phyloP scores from a whole-genome alignment of 64 coral and sea anemone genomes.

The Pocillopora verrucosa region DNA sequence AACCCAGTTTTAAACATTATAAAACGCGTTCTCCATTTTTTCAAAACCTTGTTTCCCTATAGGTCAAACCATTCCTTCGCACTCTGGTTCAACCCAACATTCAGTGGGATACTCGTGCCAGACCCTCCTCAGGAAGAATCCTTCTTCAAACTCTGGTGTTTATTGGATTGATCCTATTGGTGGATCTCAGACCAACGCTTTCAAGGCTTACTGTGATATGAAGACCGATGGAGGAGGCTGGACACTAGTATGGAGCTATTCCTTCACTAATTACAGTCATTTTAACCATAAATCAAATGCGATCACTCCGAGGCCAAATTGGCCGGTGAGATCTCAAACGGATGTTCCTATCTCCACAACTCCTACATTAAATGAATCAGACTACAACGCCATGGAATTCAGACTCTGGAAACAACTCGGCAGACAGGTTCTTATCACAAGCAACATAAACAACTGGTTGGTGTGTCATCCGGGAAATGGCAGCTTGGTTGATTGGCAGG shows the following conservation, averaged over 20 bases:
- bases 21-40: no score
- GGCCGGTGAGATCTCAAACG: background rate
- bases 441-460: no score
- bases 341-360: no score
- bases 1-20: no score
- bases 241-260: constrained; percentile 29
- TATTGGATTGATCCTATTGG: constrained; percentile 42
- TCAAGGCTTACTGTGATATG: constrained; percentile 19
- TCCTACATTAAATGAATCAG: no score
- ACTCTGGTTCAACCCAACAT: background rate
- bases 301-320: constrained; percentile 26
- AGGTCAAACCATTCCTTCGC: no score
- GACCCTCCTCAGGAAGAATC: background rate
- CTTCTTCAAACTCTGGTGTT: background rate
- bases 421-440: no score
- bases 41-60: no score
- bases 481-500: no score
- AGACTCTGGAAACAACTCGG: no score
- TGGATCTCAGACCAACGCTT: constrained; percentile 9
- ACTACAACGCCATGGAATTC: no score
- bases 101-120: background rate
- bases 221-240: constrained; percentile 24
- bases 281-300: background rate
- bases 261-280: background rate
- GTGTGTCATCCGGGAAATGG: no score